These are phyloP conservation scores for Zygaena filipendulae DNA, from an alignment of 2,888 invertebrate genomes.

Conservation along the genomic window DNA sequence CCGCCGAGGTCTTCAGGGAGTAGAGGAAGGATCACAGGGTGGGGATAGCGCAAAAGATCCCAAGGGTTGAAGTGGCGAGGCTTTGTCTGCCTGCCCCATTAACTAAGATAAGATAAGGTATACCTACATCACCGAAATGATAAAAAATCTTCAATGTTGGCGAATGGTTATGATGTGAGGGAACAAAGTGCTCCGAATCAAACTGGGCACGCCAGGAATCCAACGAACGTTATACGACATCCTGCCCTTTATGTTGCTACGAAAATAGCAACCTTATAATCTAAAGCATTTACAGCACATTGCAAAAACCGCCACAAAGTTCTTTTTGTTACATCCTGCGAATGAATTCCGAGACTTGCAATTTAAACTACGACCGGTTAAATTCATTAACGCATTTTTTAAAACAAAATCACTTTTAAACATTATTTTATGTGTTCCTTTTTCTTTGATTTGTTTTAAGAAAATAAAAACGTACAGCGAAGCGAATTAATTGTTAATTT, in stretches of 20 bases:
- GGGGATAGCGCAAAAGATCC: too few species aligned
- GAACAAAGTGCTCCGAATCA: slow-evolving; percentile 29
- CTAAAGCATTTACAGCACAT: slow-evolving; percentile 23
- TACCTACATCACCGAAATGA: slow-evolving; percentile 15
- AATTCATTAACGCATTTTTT: slow-evolving; percentile 26
- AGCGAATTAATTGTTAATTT: too few species aligned
- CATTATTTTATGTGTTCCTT: too few species aligned
- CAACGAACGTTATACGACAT: slow-evolving; percentile 33
- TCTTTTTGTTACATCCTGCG: slow-evolving; percentile 38
- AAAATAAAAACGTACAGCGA: too few species aligned
- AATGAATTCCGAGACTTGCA: slow-evolving; percentile 50
- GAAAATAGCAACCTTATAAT: slow-evolving; percentile 35
- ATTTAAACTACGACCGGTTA: slow-evolving; percentile 43
- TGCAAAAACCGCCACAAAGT: slow-evolving; percentile 18
- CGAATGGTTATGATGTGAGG: too few species aligned
- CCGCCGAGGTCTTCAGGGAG: too few species aligned
- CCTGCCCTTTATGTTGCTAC: slow-evolving; percentile 21
- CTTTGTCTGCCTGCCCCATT: too few species aligned
- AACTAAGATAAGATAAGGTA: too few species aligned
- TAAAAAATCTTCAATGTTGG: slow-evolving; percentile 37
- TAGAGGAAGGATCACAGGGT: too few species aligned
- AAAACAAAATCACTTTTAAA: too few species aligned
- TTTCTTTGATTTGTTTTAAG: too few species aligned
- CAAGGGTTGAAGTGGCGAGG: too few species aligned
- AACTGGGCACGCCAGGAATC: slow-evolving; percentile 31